phyloP scores from a whole-genome alignment of 2,888 invertebrate species.

The Caenorhabditis sp. region DNA sequence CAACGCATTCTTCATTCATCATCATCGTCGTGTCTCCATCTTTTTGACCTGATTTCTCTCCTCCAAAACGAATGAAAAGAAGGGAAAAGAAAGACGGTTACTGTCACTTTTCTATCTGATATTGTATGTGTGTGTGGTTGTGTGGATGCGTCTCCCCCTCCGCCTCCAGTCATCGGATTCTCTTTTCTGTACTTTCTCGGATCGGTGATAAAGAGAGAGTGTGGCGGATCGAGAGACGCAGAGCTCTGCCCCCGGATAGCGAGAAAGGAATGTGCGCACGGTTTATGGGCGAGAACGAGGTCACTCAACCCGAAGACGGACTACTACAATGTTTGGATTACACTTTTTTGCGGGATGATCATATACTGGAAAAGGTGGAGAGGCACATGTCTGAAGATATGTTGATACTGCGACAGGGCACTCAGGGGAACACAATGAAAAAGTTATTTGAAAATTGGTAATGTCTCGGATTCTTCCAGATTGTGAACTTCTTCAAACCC shows the following conservation, averaged over 20 bases:
- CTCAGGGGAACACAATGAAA: too few relatives aligned
- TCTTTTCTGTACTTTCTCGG: constrained; percentile 40
- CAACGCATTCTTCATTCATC: constrained; percentile 54
- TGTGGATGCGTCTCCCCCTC: constrained; percentile 1
- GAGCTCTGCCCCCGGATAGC: constrained; percentile 26
- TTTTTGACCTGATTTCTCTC: constrained; percentile 62
- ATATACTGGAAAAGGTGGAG: constrained; percentile 16
- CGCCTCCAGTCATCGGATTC: constrained; percentile 19
- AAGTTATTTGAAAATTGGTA: too few relatives aligned
- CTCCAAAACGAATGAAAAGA: constrained; percentile 34
- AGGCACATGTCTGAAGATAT: background rate
- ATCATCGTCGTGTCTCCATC: constrained; percentile 54
- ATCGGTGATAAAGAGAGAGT: constrained; percentile 58
- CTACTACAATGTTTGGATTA: constrained; percentile 59
- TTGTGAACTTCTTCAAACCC: too few relatives aligned
- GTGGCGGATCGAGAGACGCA: constrained; percentile 24
- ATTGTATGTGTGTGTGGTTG: constrained; percentile 39
- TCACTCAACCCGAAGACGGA: constrained; percentile 51
- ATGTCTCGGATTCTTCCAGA: too few relatives aligned
- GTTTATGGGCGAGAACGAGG: constrained; percentile 64
- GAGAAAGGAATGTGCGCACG: constrained; percentile 60
- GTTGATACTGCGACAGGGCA: background rate
- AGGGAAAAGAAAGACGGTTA: constrained; percentile 34
- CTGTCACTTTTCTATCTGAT: constrained; percentile 62
- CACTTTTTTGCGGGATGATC: constrained; percentile 50